Evolutionary conservation across 2,888 invertebrate species (phyloP), one percentile per base, ranked within the genome.

Genomic region (Ennomos quercinarius): DNA sequence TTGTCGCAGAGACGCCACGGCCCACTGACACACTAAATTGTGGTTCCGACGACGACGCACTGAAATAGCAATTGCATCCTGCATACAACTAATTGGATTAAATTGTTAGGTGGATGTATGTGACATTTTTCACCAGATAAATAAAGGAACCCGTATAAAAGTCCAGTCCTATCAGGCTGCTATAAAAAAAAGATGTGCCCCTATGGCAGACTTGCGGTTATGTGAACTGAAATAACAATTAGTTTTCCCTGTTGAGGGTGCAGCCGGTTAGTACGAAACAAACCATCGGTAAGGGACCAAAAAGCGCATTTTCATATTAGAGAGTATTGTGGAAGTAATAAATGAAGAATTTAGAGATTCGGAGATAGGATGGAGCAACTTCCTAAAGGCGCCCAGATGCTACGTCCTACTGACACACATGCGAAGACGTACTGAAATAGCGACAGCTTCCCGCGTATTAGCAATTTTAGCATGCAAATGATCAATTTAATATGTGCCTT

Each of bases 11-110:
- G 87, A 83, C 85, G 80, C 72, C 78, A 76, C 83, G 89, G 64
- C 84, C 84, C 67, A 89, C 78, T 91, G 88, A 90, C 91, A 89
- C 83, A 86, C 73, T 86, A 27, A 27, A 27, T 27, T 90, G 74
- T 39, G 53, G 45, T 27, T 5, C 27, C 27, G 27, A 27, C 63
- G 63, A 55, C 41, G 46, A 50, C 52, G 62, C 67, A 85, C 87
- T 81, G 77, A 89, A 89, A 89, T 87, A 89, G 84, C 83, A 74
- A 78, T 72, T 81, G 82, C 83, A 85, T 79, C 73, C 68, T 81
- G 83, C 81, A 86, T 78, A 72, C 66, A 73, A 66, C 70, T 66
- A 41, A 38, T 50, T 43, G 40, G 36, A 39, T 10, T 40, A 54
- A 37, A 47, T 49, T 53, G 40, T 39, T 48, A 38, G 27, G 34